Conservation (phyloP, 2,113 vertebrate genomes). For the Caracal caracal region DNA sequence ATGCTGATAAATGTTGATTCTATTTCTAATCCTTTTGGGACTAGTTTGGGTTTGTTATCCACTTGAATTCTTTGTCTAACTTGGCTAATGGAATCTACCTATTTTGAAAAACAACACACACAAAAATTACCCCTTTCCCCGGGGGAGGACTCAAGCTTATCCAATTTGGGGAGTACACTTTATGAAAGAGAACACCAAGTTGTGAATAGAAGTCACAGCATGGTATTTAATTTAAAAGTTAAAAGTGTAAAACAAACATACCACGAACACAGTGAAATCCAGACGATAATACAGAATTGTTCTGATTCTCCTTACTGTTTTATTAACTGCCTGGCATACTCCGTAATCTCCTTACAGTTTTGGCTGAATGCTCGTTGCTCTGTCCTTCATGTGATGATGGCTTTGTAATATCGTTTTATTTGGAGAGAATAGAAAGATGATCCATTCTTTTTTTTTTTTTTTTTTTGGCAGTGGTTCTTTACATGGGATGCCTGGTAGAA, state of each 20-base stretch:
- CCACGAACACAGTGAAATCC: background rate
- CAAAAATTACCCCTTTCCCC: background rate
- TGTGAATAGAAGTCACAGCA: background rate
- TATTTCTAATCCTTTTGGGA: background rate
- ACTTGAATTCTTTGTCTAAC: background rate
- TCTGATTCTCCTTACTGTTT: conserved; percentile 45
- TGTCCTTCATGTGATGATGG: background rate
- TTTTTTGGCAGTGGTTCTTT: background rate
- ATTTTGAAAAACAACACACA: conserved; percentile 27
- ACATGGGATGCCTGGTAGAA: background rate
- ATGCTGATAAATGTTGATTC: background rate
- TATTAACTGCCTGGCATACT: conserved; percentile 28
- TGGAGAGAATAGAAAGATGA: conserved; percentile 2
- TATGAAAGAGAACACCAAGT: conserved; percentile 36
- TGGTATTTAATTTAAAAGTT: background rate
- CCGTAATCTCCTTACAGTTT: background rate
- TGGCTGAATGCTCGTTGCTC: conserved; percentile 21
- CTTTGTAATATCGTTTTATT: conserved; percentile 17
- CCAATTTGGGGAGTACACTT: background rate
- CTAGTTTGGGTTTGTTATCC: background rate
- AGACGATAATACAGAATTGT: conserved; percentile 47
- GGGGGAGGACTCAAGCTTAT: background rate
- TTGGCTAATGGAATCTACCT: conserved; percentile 39
- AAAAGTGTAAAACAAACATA: conserved; percentile 11
- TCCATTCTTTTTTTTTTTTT: conserved; percentile 41